Evolutionary conservation across 2,888 invertebrate genomes (phyloP).

Genomic region (Parnassius orleans): DNA sequence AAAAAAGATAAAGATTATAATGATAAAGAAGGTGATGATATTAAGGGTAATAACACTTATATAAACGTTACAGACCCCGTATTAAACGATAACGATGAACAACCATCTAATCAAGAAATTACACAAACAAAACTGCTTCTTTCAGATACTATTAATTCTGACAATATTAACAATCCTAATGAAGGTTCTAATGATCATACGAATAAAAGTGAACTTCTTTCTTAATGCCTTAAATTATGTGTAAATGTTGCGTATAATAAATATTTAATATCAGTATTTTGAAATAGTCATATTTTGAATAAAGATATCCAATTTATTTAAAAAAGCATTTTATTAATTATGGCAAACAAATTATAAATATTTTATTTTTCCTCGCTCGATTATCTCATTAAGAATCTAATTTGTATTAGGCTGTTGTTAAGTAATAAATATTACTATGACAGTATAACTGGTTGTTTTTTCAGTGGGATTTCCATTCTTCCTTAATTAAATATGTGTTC

Average conservation of each 20-base stretch:
- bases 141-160: slow-evolving; percentile 1
- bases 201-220: slow-evolving; percentile 4
- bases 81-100: background rate
- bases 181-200: slow-evolving; percentile 1
- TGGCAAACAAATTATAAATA: too few species aligned
- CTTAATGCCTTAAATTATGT: slow-evolving; percentile 20
- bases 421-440: too few species aligned
- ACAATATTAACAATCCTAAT: slow-evolving; percentile 3
- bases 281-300: too few species aligned
- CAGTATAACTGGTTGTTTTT: too few species aligned
- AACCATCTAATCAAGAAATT: slow-evolving; percentile 2
- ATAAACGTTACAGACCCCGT: slow-evolving; percentile 13
- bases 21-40: background rate
- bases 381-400: too few species aligned
- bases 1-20: background rate
- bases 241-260: too few species aligned
- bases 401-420: too few species aligned
- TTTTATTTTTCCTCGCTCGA: too few species aligned
- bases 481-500: background rate
- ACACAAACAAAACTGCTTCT: background rate
- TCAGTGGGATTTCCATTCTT: too few species aligned
- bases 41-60: background rate
- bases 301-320: too few species aligned
- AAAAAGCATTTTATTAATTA: background rate
- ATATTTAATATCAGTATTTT: too few species aligned